Conservation (phyloP, 2,113 vertebrate genomes). For the Albula glossodonta region DNA sequence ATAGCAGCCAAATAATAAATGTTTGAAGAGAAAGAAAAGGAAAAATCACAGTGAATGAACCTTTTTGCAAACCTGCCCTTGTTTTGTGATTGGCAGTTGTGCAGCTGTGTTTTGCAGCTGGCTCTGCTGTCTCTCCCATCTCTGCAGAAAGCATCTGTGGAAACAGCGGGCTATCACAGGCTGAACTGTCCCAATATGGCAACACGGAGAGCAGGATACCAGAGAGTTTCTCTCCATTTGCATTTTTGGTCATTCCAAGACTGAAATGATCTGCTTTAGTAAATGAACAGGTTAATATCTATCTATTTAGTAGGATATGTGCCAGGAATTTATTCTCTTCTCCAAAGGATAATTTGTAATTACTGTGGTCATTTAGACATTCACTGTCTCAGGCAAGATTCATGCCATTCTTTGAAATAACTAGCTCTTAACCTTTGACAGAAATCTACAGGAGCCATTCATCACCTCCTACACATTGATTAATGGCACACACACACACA, state of each 20-base stretch:
- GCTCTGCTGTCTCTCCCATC: too few relatives aligned
- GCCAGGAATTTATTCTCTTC: conserved; percentile 99
- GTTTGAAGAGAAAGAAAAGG: too few relatives aligned
- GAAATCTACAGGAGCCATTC: conserved; percentile 99
- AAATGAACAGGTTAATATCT: conserved; percentile 99
- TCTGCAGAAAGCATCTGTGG: too few relatives aligned
- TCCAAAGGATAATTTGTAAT: conserved; percentile 99
- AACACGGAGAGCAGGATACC: too few relatives aligned
- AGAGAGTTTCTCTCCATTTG: too few relatives aligned
- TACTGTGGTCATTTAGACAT: conserved; percentile 99
- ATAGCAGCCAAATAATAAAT: too few relatives aligned
- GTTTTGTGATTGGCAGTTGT: too few relatives aligned
- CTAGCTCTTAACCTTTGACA: conserved; percentile 99
- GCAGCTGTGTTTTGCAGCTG: too few relatives aligned
- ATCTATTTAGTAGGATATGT: conserved; percentile 99
- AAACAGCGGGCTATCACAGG: too few relatives aligned
- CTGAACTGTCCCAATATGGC: too few relatives aligned
- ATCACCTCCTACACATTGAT: conserved; percentile 99
- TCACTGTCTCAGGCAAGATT: conserved; percentile 99
- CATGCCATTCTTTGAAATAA: conserved; percentile 99
- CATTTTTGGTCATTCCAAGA: not conserved
- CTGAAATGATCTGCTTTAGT: conserved; percentile 48
- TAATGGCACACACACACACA: conserved; percentile 90
- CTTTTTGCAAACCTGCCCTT: too few relatives aligned
- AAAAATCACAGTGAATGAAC: too few relatives aligned